A percentile compares a stretch with the other conserved stretches of the same genome.
phyloP scores from a whole-genome alignment of 2,888 invertebrate genomes.

The Drosophila meridiana region DNA sequence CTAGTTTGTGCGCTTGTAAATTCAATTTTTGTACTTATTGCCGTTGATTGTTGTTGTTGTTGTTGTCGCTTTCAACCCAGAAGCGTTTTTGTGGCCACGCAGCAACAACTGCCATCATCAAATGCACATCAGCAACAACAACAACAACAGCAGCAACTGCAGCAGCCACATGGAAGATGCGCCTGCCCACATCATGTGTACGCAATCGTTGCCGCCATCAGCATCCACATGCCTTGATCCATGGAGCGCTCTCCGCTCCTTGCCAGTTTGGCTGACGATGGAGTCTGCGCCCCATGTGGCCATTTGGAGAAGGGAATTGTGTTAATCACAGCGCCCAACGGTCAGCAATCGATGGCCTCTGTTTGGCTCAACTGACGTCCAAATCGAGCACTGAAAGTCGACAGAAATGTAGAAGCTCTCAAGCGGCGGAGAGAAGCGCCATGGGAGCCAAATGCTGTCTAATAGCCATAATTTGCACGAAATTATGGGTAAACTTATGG shows the following conservation, averaged over 20 bases:
- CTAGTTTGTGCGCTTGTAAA: constrained; percentile 76
- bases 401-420: constrained; percentile 54
- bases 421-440: constrained; percentile 33
- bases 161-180: constrained; percentile 26
- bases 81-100: constrained; percentile 70
- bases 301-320: constrained; percentile 48
- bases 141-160: constrained; percentile 8
- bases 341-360: constrained; percentile 42
- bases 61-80: constrained; percentile 61
- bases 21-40: constrained; percentile 42
- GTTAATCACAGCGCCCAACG: constrained; percentile 54
- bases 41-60: constrained; percentile 30
- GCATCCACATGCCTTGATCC: constrained; percentile 58
- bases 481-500: neutral
- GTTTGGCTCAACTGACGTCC: constrained; percentile 23
- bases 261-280: constrained; percentile 4
- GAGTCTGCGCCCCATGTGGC: constrained; percentile 64
- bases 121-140: constrained; percentile 39
- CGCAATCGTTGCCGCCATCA: constrained; percentile 69
- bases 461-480: constrained; percentile 27
- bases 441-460: constrained; percentile 38
- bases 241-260: neutral
- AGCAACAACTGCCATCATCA: constrained; percentile 48
- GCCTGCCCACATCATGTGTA: constrained; percentile 66
- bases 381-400: constrained; percentile 22